phyloP scores from a whole-genome alignment of 2,888 invertebrate species.

The Drosophila acutilabella region DNA sequence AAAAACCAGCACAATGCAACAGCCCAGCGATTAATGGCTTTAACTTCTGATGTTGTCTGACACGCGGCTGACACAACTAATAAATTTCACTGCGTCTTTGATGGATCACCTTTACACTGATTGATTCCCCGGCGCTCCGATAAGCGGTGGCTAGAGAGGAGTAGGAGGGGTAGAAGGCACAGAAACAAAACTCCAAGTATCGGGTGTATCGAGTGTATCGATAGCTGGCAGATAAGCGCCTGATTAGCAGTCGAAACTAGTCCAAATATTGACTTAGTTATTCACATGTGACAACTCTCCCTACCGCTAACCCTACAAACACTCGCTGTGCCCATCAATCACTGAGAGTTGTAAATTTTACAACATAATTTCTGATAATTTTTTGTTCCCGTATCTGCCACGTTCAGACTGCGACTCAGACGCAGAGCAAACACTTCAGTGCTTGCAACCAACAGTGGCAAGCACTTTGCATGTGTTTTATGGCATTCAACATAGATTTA shows the following conservation, averaged over 20 bases:
- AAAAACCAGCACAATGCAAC: constrained; percentile 16
- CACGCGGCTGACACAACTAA: constrained; percentile 76
- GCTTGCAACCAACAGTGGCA: constrained; percentile 38
- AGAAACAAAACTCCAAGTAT: constrained; percentile 1
- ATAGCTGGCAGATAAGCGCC: constrained; percentile 74
- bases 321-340: background rate
- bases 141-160: constrained; percentile 12
- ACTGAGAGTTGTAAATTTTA: constrained; percentile 75
- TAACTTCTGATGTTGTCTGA: constrained; percentile 71
- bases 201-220: constrained; percentile 9
- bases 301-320: background rate
- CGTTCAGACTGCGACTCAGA: background rate
- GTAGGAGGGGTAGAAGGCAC: constrained; percentile 15
- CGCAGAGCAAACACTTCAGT: constrained; percentile 43
- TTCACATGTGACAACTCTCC: constrained; percentile 62
- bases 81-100: constrained; percentile 59
- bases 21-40: constrained; percentile 65
- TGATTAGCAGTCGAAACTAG: constrained; percentile 63
- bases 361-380: constrained; percentile 81
- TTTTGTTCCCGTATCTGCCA: constrained; percentile 44
- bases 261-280: constrained; percentile 75
- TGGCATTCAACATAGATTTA: constrained; percentile 68
- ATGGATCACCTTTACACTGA: constrained; percentile 61
- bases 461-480: constrained; percentile 76
- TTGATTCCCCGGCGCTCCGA: constrained; percentile 67